Base-by-base conservation (phyloP, 2,888 invertebrate species). In the Alentia gelatinosa region DNA sequence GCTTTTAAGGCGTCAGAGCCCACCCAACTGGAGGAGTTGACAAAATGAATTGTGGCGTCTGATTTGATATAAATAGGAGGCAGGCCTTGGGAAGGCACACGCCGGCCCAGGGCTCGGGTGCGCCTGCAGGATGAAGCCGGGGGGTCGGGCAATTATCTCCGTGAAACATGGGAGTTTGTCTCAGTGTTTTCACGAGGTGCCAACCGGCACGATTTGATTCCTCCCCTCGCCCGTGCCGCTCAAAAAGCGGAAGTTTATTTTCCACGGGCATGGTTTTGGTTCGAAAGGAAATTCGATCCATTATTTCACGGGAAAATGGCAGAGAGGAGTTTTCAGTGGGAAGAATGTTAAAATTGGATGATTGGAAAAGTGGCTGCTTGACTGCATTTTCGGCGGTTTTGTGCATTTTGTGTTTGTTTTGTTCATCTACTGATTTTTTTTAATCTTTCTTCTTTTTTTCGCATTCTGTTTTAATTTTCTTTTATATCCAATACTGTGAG, bases 141-240 rank as follows among this genome's bases (percentile, higher is more conserved):
- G n/a, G 56, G 56, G 56, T 1, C 30, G 68, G 68, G n/a, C 26
- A 68, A 68, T 68, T 68, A 68, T 68, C 68, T 68, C 33, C 30
- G 30, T 68, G 68, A 68, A 68, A 68, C 68, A 68, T 68, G 68
- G 68, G 68, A 68, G 30, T 68, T 68, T 68, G 68, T 68, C 30
- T 68, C 68, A 12, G 26, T 68, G 68, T 68, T 68, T 68, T 68
- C 68, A 68, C 15, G 5, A 68, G 68, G 30, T 30, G 68, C 68
- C 30, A n/a, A 30, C 68, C 68, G 68, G n/a, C 26, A 68, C 30
- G 12, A 15, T 68, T 30, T n/a, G n/a, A n/a, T n/a, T n/a, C n/a
- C n/a, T n/a, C n/a, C n/a, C n/a, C n/a, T n/a, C n/a, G n/a, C n/a
- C n/a, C 19, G 68, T 26, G 68, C 68, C 68, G 12, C 30, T 1